phyloP scores from a whole-genome alignment of 2,113 vertebrate genomes.

The Butastur rufipennis region DNA sequence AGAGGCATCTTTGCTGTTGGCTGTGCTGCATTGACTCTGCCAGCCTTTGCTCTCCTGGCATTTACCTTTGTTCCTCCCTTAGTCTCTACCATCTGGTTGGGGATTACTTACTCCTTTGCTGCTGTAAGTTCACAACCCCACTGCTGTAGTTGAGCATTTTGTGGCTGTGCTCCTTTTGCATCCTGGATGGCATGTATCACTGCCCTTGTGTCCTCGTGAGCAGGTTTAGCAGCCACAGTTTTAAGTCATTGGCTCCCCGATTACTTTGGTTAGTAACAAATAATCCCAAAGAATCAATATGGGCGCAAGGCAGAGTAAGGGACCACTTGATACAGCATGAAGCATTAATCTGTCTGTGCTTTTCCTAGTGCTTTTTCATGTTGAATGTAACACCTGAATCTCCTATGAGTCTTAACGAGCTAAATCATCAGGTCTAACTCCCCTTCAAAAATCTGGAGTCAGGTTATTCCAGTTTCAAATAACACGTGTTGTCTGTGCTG shows the following conservation, averaged over 20 bases:
- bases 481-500: not conserved
- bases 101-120: constrained; percentile 82
- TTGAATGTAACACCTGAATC: not conserved
- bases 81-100: constrained; percentile 78
- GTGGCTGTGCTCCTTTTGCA: not conserved
- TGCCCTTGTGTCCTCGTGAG: not conserved
- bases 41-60: constrained; percentile 78
- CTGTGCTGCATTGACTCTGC: constrained; percentile 76
- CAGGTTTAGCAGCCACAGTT: not conserved
- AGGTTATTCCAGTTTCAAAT: not conserved
- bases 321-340: not conserved
- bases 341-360: not conserved
- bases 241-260: not conserved
- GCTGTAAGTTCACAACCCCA: constrained; percentile 65
- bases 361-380: not conserved
- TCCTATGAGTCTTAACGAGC: not conserved
- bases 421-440: not conserved
- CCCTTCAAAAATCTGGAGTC: not conserved
- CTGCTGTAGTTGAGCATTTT: not conserved
- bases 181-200: accelerated
- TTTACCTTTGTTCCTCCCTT: constrained; percentile 78
- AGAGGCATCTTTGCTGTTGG: constrained; percentile 72
- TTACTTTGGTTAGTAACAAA: not conserved
- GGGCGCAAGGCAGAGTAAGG: not conserved
- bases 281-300: not conserved